Base-by-base conservation (phyloP, 1,140 invertebrate genomes). In the Drosophila trapezifrons region DNA sequence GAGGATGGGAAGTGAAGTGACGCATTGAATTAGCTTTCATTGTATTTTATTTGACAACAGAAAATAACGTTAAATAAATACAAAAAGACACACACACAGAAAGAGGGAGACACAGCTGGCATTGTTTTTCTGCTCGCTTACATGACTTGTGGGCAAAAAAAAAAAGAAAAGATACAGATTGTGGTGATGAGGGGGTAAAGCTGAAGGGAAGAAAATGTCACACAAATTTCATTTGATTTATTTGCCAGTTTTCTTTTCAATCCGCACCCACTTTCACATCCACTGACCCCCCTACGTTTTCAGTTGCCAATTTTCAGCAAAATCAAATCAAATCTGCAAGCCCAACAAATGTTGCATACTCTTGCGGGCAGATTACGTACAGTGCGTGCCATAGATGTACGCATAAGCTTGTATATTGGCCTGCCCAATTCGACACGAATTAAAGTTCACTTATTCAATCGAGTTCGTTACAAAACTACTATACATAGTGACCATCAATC, bases 141-240 rank as follows among this genome's bases (percentile, higher is more conserved):
- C 65, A 69, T 51, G 62, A 40, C 65, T 71, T 49, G 58, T 64
- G 51, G 59, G 38, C 55, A 49, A 12, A 18, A 65, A 46, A 46
- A 17, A 13, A 13, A 56, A 8, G 27, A n/a, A 52, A 51, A 59
- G 35, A 42, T 56, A 40, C 51, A 27, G 37, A 43, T 22, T 25
- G 22, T 72, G 20, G 15, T 5, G 9, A 38, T 1, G 32, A n/a
- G 52, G 46, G 9, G 35, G 12, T 22, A 10, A 4, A 17, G 13
- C 3, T 10, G 27, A 20, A 18, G 15, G 27, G 22, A 56, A 22
- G 22, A 4, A 81, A 63, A 69, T 67, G 81, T 85, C 83, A 76
- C 83, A 76, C 75, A 85, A 85, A 85, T 87, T 87, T 87, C 70
- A 87, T 87, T 85, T 85, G 82, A 85, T 85, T 85, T 85, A 87